Percentiles rank a stretch among this genome's conserved stretches.
Evolutionary conservation across 1,140 invertebrate genomes (phyloP).

Genomic region (Melitaea cinxia): DNA sequence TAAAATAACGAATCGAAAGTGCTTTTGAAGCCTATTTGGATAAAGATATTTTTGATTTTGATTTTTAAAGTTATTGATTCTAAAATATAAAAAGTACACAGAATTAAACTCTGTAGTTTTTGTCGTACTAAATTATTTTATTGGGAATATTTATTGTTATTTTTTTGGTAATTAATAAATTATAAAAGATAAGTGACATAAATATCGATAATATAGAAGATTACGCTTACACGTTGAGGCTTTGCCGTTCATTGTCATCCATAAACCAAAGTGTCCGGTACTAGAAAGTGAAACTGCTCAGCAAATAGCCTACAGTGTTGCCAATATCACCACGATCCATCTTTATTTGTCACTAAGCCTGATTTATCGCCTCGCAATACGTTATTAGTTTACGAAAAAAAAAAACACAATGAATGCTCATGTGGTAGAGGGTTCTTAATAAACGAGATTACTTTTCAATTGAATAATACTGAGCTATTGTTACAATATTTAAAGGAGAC

Average conservation of each 20-base stretch:
- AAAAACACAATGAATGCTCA: neutral
- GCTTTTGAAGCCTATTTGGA: too few relatives aligned
- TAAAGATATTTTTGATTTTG: too few relatives aligned
- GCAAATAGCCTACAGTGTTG: slow-evolving; percentile 15
- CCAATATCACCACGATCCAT: slow-evolving; percentile 21
- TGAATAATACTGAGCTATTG: too few relatives aligned
- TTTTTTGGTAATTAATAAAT: too few relatives aligned
- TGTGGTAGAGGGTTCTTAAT: neutral
- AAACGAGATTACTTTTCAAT: neutral
- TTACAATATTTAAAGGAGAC: too few relatives aligned
- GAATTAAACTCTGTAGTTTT: too few relatives aligned
- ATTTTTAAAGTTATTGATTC: too few relatives aligned
- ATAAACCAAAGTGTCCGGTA: neutral
- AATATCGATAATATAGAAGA: neutral
- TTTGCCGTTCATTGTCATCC: neutral
- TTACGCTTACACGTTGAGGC: neutral
- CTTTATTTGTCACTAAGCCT: slow-evolving; percentile 26
- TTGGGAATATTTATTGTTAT: too few relatives aligned
- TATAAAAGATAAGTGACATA: too few relatives aligned
- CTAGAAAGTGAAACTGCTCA: neutral
- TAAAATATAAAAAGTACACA: too few relatives aligned
- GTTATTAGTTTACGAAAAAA: slow-evolving; percentile 24
- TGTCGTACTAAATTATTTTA: too few relatives aligned
- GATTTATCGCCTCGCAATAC: slow-evolving; percentile 19
- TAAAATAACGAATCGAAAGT: too few relatives aligned